A percentile compares a stretch with the other conserved stretches of the same genome.
phyloP scores from a whole-genome alignment of 1,140 invertebrate genomes.

The Matsumurasca onukii region DNA sequence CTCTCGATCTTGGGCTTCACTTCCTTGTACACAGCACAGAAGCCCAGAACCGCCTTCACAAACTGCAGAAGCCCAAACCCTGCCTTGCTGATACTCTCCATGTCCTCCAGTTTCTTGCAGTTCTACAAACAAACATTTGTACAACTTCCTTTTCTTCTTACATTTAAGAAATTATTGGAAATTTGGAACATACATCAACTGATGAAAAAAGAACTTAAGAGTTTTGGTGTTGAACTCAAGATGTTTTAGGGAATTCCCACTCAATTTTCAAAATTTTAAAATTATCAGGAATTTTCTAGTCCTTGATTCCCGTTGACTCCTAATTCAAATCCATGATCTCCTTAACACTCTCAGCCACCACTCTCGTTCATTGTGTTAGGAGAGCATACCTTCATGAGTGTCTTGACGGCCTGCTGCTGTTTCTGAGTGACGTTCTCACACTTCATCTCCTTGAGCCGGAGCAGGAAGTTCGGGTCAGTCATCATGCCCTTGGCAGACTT shows the following conservation, averaged over 20 bases:
- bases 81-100: constrained; percentile 75
- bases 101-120: constrained; percentile 68
- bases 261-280: too few relatives aligned
- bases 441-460: constrained; percentile 79
- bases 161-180: too few relatives aligned
- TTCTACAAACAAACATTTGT: constrained; percentile 44
- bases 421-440: constrained; percentile 74
- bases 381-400: constrained; percentile 67
- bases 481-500: constrained; percentile 88
- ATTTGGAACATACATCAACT: too few relatives aligned
- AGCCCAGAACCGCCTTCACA: constrained; percentile 80
- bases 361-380: too few relatives aligned
- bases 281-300: too few relatives aligned
- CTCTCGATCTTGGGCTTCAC: constrained; percentile 87
- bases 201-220: too few relatives aligned
- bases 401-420: constrained; percentile 59
- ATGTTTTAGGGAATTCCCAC: too few relatives aligned
- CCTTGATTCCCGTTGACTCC: too few relatives aligned
- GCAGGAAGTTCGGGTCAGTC: constrained; percentile 83
- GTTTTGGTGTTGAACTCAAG: too few relatives aligned
- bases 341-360: too few relatives aligned
- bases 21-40: constrained; percentile 81
- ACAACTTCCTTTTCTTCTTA: too few relatives aligned
- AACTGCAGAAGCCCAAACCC: constrained; percentile 83
- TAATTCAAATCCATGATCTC: too few relatives aligned